Evolutionary conservation across 2,888 invertebrate genomes (phyloP).

Genomic region (Oscheius sp.): DNA sequence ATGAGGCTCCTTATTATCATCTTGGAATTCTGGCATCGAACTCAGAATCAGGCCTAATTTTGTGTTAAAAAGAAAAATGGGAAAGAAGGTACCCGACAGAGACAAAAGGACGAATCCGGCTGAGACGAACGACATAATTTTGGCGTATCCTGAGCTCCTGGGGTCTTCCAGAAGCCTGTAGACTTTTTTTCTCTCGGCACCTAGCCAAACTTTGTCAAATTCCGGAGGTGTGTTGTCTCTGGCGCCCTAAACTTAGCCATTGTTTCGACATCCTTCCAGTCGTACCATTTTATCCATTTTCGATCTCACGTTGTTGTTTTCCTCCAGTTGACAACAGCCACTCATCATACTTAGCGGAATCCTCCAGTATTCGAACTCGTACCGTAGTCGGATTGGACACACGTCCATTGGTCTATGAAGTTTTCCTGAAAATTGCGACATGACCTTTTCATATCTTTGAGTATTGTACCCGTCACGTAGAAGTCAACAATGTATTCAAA

Average conservation of each 20-base stretch:
- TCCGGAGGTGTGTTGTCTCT: constrained; percentile 40
- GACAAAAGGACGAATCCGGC: constrained; percentile 70
- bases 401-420: constrained; percentile 71
- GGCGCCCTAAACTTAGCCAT: constrained; percentile 28
- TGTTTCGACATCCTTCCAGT: background rate
- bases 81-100: constrained; percentile 51
- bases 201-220: constrained; percentile 64
- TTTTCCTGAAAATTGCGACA: constrained; percentile 47
- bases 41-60: constrained; percentile 62
- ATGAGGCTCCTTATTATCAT: constrained; percentile 61
- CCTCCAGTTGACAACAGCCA: constrained; percentile 59
- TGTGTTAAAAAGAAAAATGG: background rate
- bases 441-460: constrained; percentile 4
- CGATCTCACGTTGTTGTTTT: constrained; percentile 47
- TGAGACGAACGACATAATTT: constrained; percentile 67
- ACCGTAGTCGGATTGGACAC: constrained; percentile 69
- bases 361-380: constrained; percentile 71
- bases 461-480: constrained; percentile 58
- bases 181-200: constrained; percentile 42
- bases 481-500: constrained; percentile 70
- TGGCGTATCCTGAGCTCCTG: constrained; percentile 62
- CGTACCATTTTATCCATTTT: constrained; percentile 26
- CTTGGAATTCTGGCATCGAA: constrained; percentile 71
- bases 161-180: constrained; percentile 69
- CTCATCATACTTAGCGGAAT: constrained; percentile 59